Percentiles rank a stretch among this genome's conserved stretches.
These are phyloP conservation scores for Bellardia pandia DNA, from an alignment of 2,888 invertebrate genomes.

Conservation along the genomic window DNA sequence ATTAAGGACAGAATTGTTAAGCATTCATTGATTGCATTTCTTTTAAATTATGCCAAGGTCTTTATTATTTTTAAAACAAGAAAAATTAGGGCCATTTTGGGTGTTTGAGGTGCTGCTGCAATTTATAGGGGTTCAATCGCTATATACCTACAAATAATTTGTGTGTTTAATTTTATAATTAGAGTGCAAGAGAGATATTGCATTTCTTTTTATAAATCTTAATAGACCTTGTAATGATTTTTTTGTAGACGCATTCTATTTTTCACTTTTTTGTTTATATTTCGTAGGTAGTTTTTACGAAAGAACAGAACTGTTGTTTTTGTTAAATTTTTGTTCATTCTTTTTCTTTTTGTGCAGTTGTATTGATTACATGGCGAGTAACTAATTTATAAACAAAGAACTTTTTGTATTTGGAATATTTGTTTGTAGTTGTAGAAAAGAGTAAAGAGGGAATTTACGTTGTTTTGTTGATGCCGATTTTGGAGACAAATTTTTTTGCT, in stretches of 20 bases:
- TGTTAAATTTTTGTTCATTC: background rate
- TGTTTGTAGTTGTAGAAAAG: background rate
- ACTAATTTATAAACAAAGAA: constrained; percentile 38
- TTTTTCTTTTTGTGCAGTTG: constrained; percentile 38
- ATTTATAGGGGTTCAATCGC: constrained; percentile 43
- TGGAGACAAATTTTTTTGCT: too few species aligned
- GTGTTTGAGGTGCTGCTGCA: constrained; percentile 30
- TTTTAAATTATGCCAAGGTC: constrained; percentile 72
- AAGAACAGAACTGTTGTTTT: background rate
- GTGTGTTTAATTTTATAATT: constrained; percentile 62
- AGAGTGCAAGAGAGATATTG: constrained; percentile 51
- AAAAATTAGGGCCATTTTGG: constrained; percentile 61
- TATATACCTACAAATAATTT: background rate
- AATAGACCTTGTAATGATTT: constrained; percentile 68
- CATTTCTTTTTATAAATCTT: constrained; percentile 65
- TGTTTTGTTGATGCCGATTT: background rate
- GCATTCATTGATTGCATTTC: background rate
- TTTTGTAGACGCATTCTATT: constrained; percentile 36
- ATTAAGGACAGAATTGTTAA: background rate
- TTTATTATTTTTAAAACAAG: constrained; percentile 48
- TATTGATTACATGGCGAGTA: constrained; percentile 46
- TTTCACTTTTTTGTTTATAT: constrained; percentile 38
- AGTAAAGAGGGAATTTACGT: background rate
- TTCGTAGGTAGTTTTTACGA: constrained; percentile 31
- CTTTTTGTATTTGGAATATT: constrained; percentile 20